These are phyloP conservation scores for Acleris holmiana DNA, from an alignment of 2,888 invertebrate species.

Conservation along the genomic window DNA sequence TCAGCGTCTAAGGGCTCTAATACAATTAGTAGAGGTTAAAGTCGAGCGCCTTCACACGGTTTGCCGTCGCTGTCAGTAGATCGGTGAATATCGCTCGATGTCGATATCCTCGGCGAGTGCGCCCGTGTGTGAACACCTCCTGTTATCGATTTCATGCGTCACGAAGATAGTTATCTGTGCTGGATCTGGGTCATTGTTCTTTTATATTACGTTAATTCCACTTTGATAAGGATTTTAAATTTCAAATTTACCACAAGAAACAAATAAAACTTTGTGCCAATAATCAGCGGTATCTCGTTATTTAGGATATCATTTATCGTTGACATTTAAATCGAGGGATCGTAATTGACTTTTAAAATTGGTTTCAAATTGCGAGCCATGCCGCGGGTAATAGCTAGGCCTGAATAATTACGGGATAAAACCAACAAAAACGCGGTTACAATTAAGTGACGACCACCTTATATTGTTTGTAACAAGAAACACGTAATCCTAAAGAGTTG, in stretches of 20 bases:
- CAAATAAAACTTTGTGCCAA: neutral
- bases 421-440: slow-evolving; percentile 52
- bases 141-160: slow-evolving; percentile 83
- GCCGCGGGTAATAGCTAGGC: slow-evolving; percentile 38
- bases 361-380: slow-evolving; percentile 26
- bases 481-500: slow-evolving; percentile 35
- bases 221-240: slow-evolving; percentile 49
- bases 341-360: slow-evolving; percentile 21
- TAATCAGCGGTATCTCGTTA: slow-evolving; percentile 1
- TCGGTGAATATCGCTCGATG: slow-evolving; percentile 79
- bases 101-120: slow-evolving; percentile 75
- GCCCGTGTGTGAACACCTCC: slow-evolving; percentile 67
- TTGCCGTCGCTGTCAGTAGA: slow-evolving; percentile 68
- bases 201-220: slow-evolving; percentile 69
- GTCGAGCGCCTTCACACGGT: slow-evolving; percentile 66
- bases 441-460: slow-evolving; percentile 46
- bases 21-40: slow-evolving; percentile 57
- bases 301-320: slow-evolving; percentile 12
- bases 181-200: slow-evolving; percentile 83
- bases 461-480: slow-evolving; percentile 41
- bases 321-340: slow-evolving; percentile 13
- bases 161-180: slow-evolving; percentile 80
- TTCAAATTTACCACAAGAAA: slow-evolving; percentile 19
- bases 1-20: slow-evolving; percentile 61
- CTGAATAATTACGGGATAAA: slow-evolving; percentile 47